These are phyloP conservation scores for Mormyrus iriodes DNA, from an alignment of 2,113 vertebrate species.

Conservation along the genomic window DNA sequence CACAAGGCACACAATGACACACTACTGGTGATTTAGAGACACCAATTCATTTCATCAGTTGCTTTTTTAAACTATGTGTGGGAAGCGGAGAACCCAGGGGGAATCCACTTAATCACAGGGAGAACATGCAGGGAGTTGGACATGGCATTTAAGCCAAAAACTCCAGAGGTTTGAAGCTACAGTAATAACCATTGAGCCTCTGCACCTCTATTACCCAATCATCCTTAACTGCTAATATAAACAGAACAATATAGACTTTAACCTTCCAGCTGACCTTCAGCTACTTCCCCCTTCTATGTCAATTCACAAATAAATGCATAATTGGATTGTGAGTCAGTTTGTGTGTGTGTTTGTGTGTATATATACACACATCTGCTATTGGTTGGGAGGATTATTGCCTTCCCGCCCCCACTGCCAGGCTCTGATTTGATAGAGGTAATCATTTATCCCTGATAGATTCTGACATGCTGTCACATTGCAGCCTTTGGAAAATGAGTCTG, in stretches of 20 bases:
- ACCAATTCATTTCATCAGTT: not conserved
- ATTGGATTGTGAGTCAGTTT: not conserved
- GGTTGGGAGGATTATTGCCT: not conserved
- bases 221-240: not conserved
- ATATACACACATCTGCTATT: not conserved
- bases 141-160: not conserved
- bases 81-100: not conserved
- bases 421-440: conserved; percentile 26
- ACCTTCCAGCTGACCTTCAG: not conserved
- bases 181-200: not conserved
- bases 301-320: not conserved
- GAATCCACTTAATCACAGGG: not conserved
- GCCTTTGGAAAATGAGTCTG: conserved; percentile 10
- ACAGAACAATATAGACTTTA: not conserved
- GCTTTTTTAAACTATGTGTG: not conserved
- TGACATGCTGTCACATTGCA: conserved; percentile 1
- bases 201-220: not conserved
- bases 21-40: not conserved
- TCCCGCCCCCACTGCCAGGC: not conserved
- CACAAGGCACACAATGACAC: not conserved
- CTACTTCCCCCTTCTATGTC: not conserved
- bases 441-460: conserved; percentile 28
- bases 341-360: not conserved
- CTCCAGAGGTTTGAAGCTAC: not conserved
- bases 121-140: not conserved